Percentiles rank a stretch among this genome's conserved stretches.
Conservation (phyloP, 2,797 vertebrate genomes). For the Coilia nasus region DNA sequence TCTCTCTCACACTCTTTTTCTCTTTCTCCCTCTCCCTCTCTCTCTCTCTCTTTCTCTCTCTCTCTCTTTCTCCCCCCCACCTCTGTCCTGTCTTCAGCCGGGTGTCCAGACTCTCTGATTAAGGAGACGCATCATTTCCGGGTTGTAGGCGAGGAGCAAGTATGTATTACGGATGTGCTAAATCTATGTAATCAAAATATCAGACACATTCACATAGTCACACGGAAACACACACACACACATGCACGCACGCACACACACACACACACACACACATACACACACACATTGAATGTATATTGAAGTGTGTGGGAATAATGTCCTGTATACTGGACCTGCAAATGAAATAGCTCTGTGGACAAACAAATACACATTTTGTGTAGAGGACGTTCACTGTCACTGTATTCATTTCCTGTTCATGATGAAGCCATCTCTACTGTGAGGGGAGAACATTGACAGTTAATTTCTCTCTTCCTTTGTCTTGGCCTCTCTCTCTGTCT, state of each 20-base stretch:
- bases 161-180: slow-evolving; percentile 64
- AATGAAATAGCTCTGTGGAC: slow-evolving; percentile 1
- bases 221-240: slow-evolving; percentile 33
- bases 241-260: slow-evolving; percentile 33
- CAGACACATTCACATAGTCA: neutral
- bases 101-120: slow-evolving; percentile 86
- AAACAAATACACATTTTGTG: too few species aligned
- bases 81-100: slow-evolving; percentile 80
- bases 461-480: neutral
- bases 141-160: slow-evolving; percentile 88
- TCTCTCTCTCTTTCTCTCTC: slow-evolving; percentile 12
- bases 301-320: too few species aligned
- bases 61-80: slow-evolving; percentile 13
- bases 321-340: too few species aligned
- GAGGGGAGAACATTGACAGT: too few species aligned
- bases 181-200: too few species aligned
- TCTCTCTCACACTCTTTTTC: neutral
- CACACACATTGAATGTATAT: neutral
- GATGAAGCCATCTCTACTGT: too few species aligned
- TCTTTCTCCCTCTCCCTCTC: slow-evolving; percentile 4
- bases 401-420: too few species aligned
- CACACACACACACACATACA: slow-evolving; percentile 23
- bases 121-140: slow-evolving; percentile 92
- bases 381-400: too few species aligned
- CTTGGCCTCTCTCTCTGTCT: neutral